Conservation (phyloP, 2,797 vertebrate genomes). For the Tympanoctomys barrerae region DNA sequence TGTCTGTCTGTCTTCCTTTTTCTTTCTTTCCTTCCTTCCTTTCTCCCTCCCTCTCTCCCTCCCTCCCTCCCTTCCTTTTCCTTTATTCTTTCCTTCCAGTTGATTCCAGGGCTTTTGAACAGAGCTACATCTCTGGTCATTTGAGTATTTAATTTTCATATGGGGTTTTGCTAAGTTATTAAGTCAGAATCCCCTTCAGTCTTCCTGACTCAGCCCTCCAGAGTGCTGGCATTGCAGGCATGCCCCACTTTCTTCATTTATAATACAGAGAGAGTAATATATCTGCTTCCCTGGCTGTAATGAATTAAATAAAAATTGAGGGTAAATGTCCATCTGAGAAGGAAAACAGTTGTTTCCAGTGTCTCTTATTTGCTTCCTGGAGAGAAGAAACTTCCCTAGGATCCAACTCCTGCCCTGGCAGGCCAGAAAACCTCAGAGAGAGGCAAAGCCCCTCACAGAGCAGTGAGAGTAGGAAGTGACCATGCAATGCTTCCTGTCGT, state of each 20-base stretch:
- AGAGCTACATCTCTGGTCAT: neutral
- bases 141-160: neutral
- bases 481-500: slow-evolving; percentile 11
- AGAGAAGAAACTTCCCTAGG: neutral
- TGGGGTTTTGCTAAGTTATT: neutral
- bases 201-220: neutral
- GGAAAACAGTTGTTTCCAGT: neutral
- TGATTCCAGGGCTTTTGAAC: neutral
- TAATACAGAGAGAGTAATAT: neutral
- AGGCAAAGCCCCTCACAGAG: slow-evolving; percentile 67
- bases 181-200: neutral
- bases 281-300: neutral
- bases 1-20: neutral
- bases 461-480: slow-evolving; percentile 15
- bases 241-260: neutral
- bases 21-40: too few relatives aligned
- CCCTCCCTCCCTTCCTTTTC: too few relatives aligned
- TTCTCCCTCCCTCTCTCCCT: neutral
- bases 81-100: neutral
- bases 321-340: slow-evolving; percentile 36
- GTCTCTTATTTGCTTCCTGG: slow-evolving; percentile 57
- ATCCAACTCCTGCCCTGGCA: slow-evolving; percentile 47
- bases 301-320: slow-evolving; percentile 51
- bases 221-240: neutral
- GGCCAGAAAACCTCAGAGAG: slow-evolving; percentile 63